A percentile compares a stretch with the other conserved stretches of the same genome.
Evolutionary conservation across 2,113 vertebrate genomes (phyloP).

Genomic region (Bujurquina vittata): DNA sequence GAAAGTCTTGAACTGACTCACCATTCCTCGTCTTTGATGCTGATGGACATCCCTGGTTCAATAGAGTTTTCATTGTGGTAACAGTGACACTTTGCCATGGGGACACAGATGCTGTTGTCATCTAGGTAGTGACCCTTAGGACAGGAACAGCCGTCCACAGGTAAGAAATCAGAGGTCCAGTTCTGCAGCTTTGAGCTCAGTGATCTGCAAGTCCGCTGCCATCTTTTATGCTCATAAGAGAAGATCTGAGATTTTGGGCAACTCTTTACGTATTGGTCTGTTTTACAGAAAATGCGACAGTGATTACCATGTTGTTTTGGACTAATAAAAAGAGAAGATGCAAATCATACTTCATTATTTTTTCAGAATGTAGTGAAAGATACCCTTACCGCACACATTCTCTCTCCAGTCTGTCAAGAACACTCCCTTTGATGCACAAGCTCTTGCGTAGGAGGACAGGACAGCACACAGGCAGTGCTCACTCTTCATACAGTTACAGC

Average conservation of each 20-base stretch:
- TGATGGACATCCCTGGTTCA: conserved; percentile 82
- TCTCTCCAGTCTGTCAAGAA: conserved; percentile 87
- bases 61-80: conserved; percentile 83
- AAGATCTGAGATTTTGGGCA: conserved; percentile 88
- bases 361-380: not conserved
- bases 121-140: conserved; percentile 83
- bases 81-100: conserved; percentile 86
- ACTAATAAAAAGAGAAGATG: not conserved
- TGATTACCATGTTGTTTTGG: not conserved
- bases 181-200: conserved; percentile 79
- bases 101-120: conserved; percentile 83
- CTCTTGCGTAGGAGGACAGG: conserved; percentile 90
- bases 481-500: conserved; percentile 88
- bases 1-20: conserved; percentile 67
- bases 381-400: conserved; percentile 86
- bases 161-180: conserved; percentile 83
- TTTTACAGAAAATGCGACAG: conserved; percentile 6
- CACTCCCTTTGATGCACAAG: conserved; percentile 87
- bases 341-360: not conserved
- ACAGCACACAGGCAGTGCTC: conserved; percentile 92
- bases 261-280: conserved; percentile 83
- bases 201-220: conserved; percentile 89
- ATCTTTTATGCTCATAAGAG: conserved; percentile 88
- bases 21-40: conserved; percentile 87
- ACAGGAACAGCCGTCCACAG: conserved; percentile 94